Evolutionary conservation across 2,113 vertebrate genomes (phyloP), one percentile per base, ranked within the genome.

Genomic region (Terrapene triunguis): DNA sequence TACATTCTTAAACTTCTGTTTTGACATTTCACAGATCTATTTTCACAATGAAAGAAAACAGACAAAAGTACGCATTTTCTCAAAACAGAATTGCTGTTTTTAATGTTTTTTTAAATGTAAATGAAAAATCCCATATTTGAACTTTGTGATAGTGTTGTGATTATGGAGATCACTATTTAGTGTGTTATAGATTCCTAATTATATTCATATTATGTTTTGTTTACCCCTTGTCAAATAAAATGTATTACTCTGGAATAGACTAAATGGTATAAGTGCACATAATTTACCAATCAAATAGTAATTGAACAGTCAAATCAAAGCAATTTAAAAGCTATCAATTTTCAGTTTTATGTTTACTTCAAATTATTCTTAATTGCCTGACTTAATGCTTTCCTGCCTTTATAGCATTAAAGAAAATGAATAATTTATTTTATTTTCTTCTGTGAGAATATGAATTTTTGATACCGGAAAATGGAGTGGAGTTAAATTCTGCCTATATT

Each of bases 331-430:
- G 89, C 88, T n/a, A 2, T 50, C 16, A 2, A 8, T 95, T 95
- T 89, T 27, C 19, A 10, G 1, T 25, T 97, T 93, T 83, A 65
- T 97, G 96, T 97, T 82, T 82, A 8, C 81, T 95, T 85, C 35
- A 93, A 38, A 14, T 92, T 86, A 88, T 85, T 84, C 29, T 91
- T 89, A 91, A 85, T 51, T 3, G 4, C 80, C 57, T 93, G 92
- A 14, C 1, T 4, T 93, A 53, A 95, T 93, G 3, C 42, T 95
- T 96, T 86, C 17, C 42, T 89, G 24, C 5, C 95, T 25, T 44
- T 91, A 0, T 25, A 55, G 54, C 54, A 89, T 89, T 87, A 92
- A 89, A 91, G 88, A 82, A 95, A 85, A 44, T 47, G 54, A 69
- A 35, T 84, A 22, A 79, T 85, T 4, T 54, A 85, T 87, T 94